Base-by-base conservation (phyloP, 2,797 vertebrate species). In the Manis pentadactyla region DNA sequence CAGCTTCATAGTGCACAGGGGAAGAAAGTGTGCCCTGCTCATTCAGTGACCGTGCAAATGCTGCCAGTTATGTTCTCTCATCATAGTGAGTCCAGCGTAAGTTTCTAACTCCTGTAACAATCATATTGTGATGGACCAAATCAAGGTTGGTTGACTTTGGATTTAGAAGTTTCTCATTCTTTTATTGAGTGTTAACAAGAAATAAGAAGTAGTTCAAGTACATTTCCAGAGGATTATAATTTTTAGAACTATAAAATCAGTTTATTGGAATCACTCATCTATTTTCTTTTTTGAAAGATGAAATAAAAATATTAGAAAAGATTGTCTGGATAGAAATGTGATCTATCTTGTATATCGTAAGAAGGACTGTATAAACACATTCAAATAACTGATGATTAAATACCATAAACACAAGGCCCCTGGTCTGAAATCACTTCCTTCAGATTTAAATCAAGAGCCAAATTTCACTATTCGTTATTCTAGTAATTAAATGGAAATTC, bases 231-330 rank as follows among this genome's bases (percentile, higher is more conserved):
- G 63, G 25, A 15, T 86, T 93, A 69, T 81, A 25, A 57, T 71
- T 93, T 94, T 90, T 59, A 19, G 29, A 89, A 8, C 17, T 94
- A 79, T 57, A 63, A 73, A 81, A 59, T 66, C 59, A 75, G 4
- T 74, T 94, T 29, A 74, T 81, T 89, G 34, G 14, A 74, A 71
- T 69, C 53, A 82, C 27, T 71, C 49, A 21, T 81, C 91, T 74
- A 10, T 73, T 96, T 97, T 59, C 13, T 84, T 77, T 96, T 59
- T 49, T 92, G 7, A 78, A 94, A 93, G 19, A 79, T 66, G 21
- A 73, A 94, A 31, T 79, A 34, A 87, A 94, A 93, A 53, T 73
- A 18, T 83, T 93, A 31, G 34, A 49, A 89, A 94, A 94, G 53
- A 75, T 17, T 55, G 42, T n/a, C 25, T 49, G 18, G 14, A 2